Conservation (phyloP, 35 echinoderm and acorn worm species). For the Ophioderma brevispina region DNA sequence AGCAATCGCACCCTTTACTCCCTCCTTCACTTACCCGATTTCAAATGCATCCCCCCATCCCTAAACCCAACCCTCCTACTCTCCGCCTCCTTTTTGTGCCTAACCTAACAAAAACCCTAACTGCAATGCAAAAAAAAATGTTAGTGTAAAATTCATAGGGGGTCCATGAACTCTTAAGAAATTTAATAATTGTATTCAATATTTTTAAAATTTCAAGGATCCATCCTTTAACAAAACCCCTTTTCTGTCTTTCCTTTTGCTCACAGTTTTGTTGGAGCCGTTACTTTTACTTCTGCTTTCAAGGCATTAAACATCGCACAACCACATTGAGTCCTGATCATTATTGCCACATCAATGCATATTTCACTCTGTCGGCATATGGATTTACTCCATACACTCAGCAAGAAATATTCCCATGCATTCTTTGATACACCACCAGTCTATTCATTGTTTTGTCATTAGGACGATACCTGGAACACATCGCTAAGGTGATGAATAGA, state of each 20-base stretch:
- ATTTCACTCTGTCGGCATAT: slow-evolving; percentile 80
- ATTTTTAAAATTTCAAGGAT: too few species aligned
- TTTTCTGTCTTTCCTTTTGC: background rate
- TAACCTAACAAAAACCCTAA: too few species aligned
- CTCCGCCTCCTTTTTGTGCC: too few species aligned
- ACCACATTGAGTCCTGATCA: slow-evolving; percentile 99
- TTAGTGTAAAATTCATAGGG: too few species aligned
- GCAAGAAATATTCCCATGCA: slow-evolving; percentile 68
- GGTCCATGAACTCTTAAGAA: too few species aligned
- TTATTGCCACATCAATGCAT: slow-evolving; percentile 93
- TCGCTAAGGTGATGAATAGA: slow-evolving; percentile 97
- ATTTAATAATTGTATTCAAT: too few species aligned
- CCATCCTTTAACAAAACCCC: too few species aligned
- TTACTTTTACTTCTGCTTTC: slow-evolving; percentile 93
- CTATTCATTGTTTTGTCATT: slow-evolving; percentile 89
- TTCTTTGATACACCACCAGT: slow-evolving; percentile 99
- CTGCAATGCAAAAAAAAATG: too few species aligned
- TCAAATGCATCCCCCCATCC: too few species aligned
- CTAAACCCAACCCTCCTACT: too few species aligned
- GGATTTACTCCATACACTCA: slow-evolving; percentile 60
- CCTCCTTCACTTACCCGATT: too few species aligned
- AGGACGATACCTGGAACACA: slow-evolving; percentile 90
- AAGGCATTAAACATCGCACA: slow-evolving; percentile 76
- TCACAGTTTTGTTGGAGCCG: slow-evolving; percentile 78
- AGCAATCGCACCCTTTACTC: too few species aligned